These are phyloP conservation scores for Trogon surrucura DNA, from an alignment of 2,113 vertebrate species.

Conservation along the genomic window DNA sequence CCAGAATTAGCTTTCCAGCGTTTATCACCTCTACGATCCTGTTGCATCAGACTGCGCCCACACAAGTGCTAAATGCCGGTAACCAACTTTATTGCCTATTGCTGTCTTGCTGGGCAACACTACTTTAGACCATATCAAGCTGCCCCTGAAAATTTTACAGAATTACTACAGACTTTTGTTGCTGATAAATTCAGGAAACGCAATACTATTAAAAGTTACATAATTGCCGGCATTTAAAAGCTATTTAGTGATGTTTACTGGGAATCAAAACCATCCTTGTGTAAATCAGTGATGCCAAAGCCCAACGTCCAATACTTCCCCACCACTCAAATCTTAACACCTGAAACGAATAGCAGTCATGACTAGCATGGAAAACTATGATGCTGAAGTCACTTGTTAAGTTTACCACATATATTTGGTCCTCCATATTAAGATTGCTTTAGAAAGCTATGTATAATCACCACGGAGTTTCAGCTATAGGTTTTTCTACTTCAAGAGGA, in stretches of 20 bases:
- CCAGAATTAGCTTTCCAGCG: neutral
- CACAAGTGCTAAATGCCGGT: neutral
- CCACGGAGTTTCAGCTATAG: neutral
- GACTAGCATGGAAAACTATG: neutral
- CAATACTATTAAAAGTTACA: neutral
- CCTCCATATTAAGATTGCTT: neutral
- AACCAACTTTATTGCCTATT: neutral
- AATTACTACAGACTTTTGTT: neutral
- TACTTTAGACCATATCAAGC: neutral
- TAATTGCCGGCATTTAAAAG: neutral
- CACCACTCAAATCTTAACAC: neutral
- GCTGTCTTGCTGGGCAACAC: neutral
- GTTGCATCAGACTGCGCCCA: neutral
- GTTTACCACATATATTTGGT: neutral
- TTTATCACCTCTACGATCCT: neutral
- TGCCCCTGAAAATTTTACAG: neutral
- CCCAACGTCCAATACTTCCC: neutral
- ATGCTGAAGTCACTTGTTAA: neutral
- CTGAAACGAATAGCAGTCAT: neutral
- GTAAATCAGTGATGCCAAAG: neutral
- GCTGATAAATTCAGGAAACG: neutral
- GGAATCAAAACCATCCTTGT: neutral
- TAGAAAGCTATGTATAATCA: neutral
- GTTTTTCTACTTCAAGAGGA: neutral
- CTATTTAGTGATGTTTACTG: neutral